Conservation (phyloP, 2,888 invertebrate species). For the Tenthredo amoena region DNA sequence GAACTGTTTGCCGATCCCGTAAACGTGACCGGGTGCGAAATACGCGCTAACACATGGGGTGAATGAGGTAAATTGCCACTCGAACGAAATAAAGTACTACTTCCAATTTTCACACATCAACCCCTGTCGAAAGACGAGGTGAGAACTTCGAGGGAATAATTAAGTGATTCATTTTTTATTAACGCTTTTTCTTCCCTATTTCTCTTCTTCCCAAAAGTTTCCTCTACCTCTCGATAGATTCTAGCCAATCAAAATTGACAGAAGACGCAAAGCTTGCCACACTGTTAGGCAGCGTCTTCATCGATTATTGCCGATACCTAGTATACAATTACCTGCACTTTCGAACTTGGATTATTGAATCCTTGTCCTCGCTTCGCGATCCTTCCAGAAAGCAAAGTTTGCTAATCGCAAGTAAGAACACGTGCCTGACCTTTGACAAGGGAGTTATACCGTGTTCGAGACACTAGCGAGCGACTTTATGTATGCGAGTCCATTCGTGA, state of each 20-base stretch:
- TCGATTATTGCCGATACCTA: not conserved
- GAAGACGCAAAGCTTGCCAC: not conserved
- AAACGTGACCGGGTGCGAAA: conserved; percentile 44
- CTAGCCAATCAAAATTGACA: not conserved
- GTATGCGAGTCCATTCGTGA: conserved; percentile 14
- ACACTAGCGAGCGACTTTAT: not conserved
- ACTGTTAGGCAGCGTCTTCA: not conserved
- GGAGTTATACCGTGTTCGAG: conserved; percentile 13
- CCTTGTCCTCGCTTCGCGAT: not conserved
- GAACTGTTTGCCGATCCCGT: conserved; percentile 39
- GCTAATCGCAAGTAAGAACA: conserved; percentile 40
- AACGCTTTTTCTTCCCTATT: not conserved
- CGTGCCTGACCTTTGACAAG: conserved; percentile 50
- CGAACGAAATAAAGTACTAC: not conserved
- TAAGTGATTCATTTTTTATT: not conserved
- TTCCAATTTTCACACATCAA: not conserved
- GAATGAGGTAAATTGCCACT: conserved; percentile 24
- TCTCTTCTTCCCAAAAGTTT: not conserved
- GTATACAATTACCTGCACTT: not conserved
- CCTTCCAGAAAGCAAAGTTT: conserved; percentile 16
- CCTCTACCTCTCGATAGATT: not conserved
- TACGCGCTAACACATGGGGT: conserved; percentile 25
- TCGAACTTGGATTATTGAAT: conserved; percentile 23
- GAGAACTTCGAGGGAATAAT: conserved; percentile 5
- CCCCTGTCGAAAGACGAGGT: not conserved